Evolutionary conservation across 2,888 invertebrate genomes (phyloP), one percentile per base, ranked within the genome.

Genomic region (Aporophyla lueneburgensis): DNA sequence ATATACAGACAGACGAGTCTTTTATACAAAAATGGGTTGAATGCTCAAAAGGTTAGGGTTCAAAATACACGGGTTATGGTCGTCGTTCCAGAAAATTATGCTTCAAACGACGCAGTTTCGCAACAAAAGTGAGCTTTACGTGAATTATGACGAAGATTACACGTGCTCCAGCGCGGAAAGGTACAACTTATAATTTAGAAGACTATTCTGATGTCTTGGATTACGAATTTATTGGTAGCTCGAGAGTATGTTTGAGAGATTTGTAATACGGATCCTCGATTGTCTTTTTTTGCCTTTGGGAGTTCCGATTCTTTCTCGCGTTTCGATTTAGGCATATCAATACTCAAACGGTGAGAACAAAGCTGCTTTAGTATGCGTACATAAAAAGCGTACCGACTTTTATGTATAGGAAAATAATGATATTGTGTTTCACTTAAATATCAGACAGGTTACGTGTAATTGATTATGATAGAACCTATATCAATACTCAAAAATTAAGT

Each of bases 51-150:
- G 80, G 83, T 87, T 71, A 84, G n/a, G 62, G 83, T 80, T 86
- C 86, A 78, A 68, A 58, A 66, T 84, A 78, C 51, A 58, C 69
- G 40, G 80, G 82, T 66, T 74, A 75, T 54, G 56, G 69, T 68
- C 46, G 80, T 62, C 87, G 86, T 80, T 86, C 68, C 75, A 86
- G 75, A 86, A 87, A 82, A 87, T 87, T 71, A 87, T 87, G 82
- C 78, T 75, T 58, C 76, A 78, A 86, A 78, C 76, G 81, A 75
- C 78, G 76, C 71, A 77, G 82, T 87, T 82, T 74, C 77, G 62
- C 61, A 61, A 71, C 74, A 84, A 59, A 74, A 86, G 86, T 78
- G 75, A 83, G 86, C 81, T 82, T 70, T 74, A 75, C 68, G 78
- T 83, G 86, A 87, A 74, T 84, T 84, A 87, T 81, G 78, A 74